phyloP scores from a whole-genome alignment of 2,888 invertebrate species.

The Philopedon plagiatum region DNA sequence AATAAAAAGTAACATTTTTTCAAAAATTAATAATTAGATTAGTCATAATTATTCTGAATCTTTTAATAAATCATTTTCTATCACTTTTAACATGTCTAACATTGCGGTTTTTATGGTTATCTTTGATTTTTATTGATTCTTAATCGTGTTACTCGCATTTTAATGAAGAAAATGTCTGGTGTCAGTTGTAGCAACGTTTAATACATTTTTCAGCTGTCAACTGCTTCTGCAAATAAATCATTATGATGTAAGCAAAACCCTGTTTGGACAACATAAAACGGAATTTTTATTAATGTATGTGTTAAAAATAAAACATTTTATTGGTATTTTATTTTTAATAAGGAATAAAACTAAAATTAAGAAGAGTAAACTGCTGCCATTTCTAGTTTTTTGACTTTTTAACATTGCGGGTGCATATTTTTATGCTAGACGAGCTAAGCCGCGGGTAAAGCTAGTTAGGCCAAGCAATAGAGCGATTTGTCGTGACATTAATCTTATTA shows the following conservation, averaged over 20 bases:
- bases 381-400: too few species aligned
- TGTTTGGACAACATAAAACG: background rate
- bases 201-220: background rate
- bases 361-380: too few species aligned
- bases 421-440: too few species aligned
- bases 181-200: background rate
- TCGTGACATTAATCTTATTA: too few species aligned
- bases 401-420: too few species aligned
- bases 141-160: background rate
- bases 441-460: too few species aligned
- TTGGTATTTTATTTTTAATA: too few species aligned
- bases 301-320: too few species aligned
- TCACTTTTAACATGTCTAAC: background rate
- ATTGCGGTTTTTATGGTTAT: background rate
- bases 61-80: background rate
- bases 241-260: background rate
- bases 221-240: slow-evolving; percentile 7
- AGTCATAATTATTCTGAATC: slow-evolving; percentile 2
- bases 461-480: too few species aligned
- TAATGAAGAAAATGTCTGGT: background rate
- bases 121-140: background rate
- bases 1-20: background rate
- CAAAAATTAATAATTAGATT: background rate
- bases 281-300: background rate
- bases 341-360: too few species aligned